Evolutionary conservation across 1,140 invertebrate species (phyloP), one percentile per base, ranked within the genome.

Genomic region (Rhopalosiphum padi): DNA sequence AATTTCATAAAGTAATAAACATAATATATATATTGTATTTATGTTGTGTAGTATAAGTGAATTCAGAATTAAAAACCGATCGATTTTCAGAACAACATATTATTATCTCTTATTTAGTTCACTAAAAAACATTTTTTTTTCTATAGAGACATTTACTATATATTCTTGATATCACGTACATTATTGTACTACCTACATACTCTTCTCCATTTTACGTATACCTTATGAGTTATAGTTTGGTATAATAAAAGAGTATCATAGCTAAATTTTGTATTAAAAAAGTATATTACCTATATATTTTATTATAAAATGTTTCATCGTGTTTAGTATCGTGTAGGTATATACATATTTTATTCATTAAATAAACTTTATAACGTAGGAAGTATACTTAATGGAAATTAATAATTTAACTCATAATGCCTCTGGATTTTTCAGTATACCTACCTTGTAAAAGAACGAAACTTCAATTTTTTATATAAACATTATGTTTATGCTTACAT

Each of bases 401-500:
- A 77, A 77, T 77, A 77, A 77, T 77, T 77, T 77, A 77, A 18
- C 60, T n/a, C 60, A n/a, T 77, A 77, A 77, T 77, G 60, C 60
- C 5, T n/a, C 15, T 77, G 60, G n/a, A 77, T n/a, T 18, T 77
- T 77, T 77, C 60, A 77, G 30, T 48, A 18, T 68, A 60, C 55
- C 55, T 60, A 15, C 30, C 60, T 77, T 5, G 22, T n/a, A 77
- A 18, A 35, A 77, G n/a, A 77, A n/a, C 6, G n/a, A n/a, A n/a
- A 77, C 30, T 21, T 9, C 2, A n/a, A 77, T 77, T 77, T n/a
- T 77, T n/a, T 68, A 21, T n/a, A 68, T n/a, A n/a, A n/a, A 68
- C 60, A 68, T 77, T 5, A n/a, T 35, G 60, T 35, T 68, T 5
- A 68, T 30, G 11, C 30, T 68, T n/a, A 77, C 30, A 15, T 6